Evolutionary conservation across 2,113 vertebrate genomes (phyloP), one percentile per base, ranked within the genome.

Genomic region (Pipra filicauda): DNA sequence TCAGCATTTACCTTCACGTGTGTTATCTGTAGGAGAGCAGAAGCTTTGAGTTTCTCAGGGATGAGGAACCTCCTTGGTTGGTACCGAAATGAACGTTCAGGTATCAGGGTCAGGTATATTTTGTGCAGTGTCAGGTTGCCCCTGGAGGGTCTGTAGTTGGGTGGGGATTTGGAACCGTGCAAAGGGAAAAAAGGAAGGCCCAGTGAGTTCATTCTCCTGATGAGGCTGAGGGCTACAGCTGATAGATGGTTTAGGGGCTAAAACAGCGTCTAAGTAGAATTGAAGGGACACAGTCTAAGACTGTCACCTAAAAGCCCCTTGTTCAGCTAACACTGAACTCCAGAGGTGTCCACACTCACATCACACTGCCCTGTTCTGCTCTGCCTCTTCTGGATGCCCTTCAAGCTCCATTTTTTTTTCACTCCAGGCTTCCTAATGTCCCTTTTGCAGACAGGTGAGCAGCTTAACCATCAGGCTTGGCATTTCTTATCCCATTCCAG

Each of bases 151-250:
- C 30, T 37, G 54, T 65, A 46, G 43, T 5, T 84, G 57, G 7
- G 2, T 84, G 57, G 7, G 2, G 15, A 20, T 52, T 65, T 88
- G 78, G 73, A 91, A 89, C 26, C 46, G 6, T 5, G 49, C 28
- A 55, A 44, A 65, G 41, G 35, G 12, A 65, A 91, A 64, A 74
- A 96, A 94, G 62, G 70, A 80, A 83, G 64, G 95, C 64, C 15
- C 65, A 89, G 61, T 21, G 75, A 89, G 66, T n/a, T 35, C 6
- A 11, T 57, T 96, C 48, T 54, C 30, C 55, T 55, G 44, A 8
- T 70, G 85, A 69, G 35, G 31, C 75, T 26, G 28, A 44, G n/a
- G 10, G 28, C 44, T 88, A 33, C 7, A 72, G 11, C 35, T 23
- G 5, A 31, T 35, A 44, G 0, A 17, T 26, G 23, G 30, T 21